Evolutionary conservation across 2,113 vertebrate species (phyloP), one percentile per base, ranked within the genome.

Genomic region (Gobius niger): DNA sequence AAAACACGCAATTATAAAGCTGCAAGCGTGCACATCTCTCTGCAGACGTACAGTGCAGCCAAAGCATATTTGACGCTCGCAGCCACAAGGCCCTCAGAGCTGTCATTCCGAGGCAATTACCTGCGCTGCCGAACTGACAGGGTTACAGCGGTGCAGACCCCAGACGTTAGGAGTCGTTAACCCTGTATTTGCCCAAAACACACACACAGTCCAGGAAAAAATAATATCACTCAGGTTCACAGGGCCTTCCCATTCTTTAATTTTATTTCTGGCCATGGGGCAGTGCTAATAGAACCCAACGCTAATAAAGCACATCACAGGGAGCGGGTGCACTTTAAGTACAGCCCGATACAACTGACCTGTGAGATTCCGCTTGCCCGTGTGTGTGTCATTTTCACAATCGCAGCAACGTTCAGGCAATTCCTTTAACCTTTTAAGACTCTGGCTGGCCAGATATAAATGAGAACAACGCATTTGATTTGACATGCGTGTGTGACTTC

Each of bases 91-190:
- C 79, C 89, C 83, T 85, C 71, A 82, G 83, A 90, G 76, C 82
- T 83, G 86, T 85, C 90, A 86, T 77, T 89, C 87, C 68, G 56
- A 86, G 83, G 83, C 85, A 89, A 90, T 90, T 88, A 89, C 87
- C 82, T 87, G 85, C 82, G 81, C 82, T 86, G 67, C 70, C 83
- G 86, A 87, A 87, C 83, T 85, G 85, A 86, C 85, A 84, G 87
- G 85, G 82, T 87, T 85, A 87, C 67, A 65, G 70, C 79, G 72
- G 67, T 66, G 64, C 51, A 79, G 87, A 91, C 87, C 77, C 46
- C 73, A 62, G 86, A 81, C 82, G 72, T 60, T 57, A 51, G 49
- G 67, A 82, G 81, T 83, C 13, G 66, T 91, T 88, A 87, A 88
- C 88, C 87, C 78, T 81, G 44, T 74, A 77, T 83, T 86, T 75